Base-by-base conservation (phyloP, 1,140 invertebrate genomes). In the Formica selysi region DNA sequence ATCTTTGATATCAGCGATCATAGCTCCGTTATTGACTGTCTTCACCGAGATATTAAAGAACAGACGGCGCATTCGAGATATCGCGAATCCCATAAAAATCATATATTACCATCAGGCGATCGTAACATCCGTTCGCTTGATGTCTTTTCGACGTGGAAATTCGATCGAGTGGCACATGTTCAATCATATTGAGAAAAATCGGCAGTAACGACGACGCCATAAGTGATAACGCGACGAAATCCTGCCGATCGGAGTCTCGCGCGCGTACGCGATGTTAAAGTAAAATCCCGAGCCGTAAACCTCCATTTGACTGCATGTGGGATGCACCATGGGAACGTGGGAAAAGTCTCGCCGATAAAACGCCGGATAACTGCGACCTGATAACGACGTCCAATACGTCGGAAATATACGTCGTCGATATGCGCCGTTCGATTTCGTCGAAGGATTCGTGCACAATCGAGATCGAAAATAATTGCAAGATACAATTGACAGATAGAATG, bases 261-360 rank as follows among this genome's bases (percentile, higher is more conserved):
- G 13, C 44, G 44, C 44, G 54, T 74, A 26, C 26, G 13, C 26
- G 65, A 22, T 29, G 78, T 51, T 64, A 67, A 51, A 70, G 48
- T 26, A 48, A 70, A 87, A 85, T 76, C 57, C 44, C 13, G 4
- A 0, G 2, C 7, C 64, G 16, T 70, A 68, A 84, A 87, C 62
- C 73, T 76, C 38, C 71, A 41, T 84, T 87, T 71, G 85, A 86
- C 44, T 70, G 86, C 57, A n/a, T 29, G 54, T 32, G 51, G 13
- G 19, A 48, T 61, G 6, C 51, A 3, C 38, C 41, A 22, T 59
- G 71, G 41, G 26, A 68, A 59, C 32, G 57, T 51, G 64, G 10
- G 54, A 48, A 64, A 79, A 57, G 36, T 62, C 26, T 65, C 44
- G n/a, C 19, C 71, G 74, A 87, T 80, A 80, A 80, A 79, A 76